phyloP scores from a whole-genome alignment of 2,113 vertebrate genomes.

The Speoplatyrhinus poulsoni region DNA sequence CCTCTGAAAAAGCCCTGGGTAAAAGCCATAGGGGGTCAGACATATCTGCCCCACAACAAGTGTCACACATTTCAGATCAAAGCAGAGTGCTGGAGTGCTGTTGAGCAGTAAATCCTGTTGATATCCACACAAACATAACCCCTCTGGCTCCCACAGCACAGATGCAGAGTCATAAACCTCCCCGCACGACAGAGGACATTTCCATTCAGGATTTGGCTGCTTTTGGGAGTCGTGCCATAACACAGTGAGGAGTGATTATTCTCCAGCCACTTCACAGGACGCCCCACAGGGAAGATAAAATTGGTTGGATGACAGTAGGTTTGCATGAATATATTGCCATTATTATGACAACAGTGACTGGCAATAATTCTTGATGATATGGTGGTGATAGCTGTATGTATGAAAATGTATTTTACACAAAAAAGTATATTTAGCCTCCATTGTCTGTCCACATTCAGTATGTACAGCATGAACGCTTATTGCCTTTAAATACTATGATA shows the following conservation, averaged over 20 bases:
- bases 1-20: conserved; percentile 24
- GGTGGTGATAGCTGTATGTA: too few species aligned
- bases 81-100: conserved; percentile 51
- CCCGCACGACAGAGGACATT: conserved; percentile 37
- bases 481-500: neutral
- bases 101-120: conserved; percentile 70
- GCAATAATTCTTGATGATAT: neutral
- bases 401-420: too few species aligned
- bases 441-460: too few species aligned
- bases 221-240: conserved; percentile 21
- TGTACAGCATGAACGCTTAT: too few species aligned
- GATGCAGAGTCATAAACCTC: conserved; percentile 38
- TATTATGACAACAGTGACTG: conserved; percentile 12
- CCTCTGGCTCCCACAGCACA: conserved; percentile 46
- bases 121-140: conserved; percentile 71
- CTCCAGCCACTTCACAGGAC: conserved; percentile 13
- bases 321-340: neutral
- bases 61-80: conserved; percentile 62
- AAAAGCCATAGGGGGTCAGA: conserved; percentile 23
- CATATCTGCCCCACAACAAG: conserved; percentile 26
- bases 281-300: conserved; percentile 11
- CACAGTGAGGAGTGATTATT: conserved; percentile 45
- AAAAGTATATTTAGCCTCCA: too few species aligned
- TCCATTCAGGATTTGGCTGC: conserved; percentile 51
- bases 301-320: conserved; percentile 16